phyloP scores from a whole-genome alignment of 2,113 vertebrate species.

The Dipodomys ordii region DNA sequence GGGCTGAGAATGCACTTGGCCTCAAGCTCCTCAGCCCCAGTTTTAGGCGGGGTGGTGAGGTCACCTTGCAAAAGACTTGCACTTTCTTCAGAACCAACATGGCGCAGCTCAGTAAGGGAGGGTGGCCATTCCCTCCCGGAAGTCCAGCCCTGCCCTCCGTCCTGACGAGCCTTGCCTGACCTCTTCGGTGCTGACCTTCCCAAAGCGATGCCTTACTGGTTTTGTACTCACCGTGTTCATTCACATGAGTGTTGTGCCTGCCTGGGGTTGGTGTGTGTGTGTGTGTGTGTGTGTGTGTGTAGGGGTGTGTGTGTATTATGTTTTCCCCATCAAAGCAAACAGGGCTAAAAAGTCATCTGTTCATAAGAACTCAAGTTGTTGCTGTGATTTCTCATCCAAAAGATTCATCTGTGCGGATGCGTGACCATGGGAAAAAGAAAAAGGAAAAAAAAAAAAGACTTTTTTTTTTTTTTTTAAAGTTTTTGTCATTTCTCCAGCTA shows the following conservation, averaged over 20 bases:
- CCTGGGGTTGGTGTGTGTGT: slow-evolving; percentile 74
- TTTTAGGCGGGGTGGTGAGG: slow-evolving; percentile 69
- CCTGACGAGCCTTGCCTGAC: slow-evolving; percentile 84
- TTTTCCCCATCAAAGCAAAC: slow-evolving; percentile 83
- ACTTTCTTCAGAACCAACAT: slow-evolving; percentile 72
- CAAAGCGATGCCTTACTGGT: slow-evolving; percentile 95
- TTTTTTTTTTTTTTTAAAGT: slow-evolving; percentile 71
- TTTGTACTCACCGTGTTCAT: slow-evolving; percentile 87
- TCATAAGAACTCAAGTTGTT: slow-evolving; percentile 79
- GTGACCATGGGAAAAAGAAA: slow-evolving; percentile 72
- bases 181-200: slow-evolving; percentile 92
- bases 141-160: slow-evolving; percentile 55
- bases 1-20: slow-evolving; percentile 64
- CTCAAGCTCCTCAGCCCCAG: slow-evolving; percentile 75
- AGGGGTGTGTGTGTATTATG: slow-evolving; percentile 61
- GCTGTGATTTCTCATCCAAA: slow-evolving; percentile 85
- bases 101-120: slow-evolving; percentile 14
- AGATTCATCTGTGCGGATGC: slow-evolving; percentile 78
- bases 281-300: slow-evolving; percentile 66
- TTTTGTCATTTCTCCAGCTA: slow-evolving; percentile 77
- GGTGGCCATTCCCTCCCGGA: slow-evolving; percentile 69
- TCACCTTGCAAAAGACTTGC: slow-evolving; percentile 82
- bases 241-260: slow-evolving; percentile 85
- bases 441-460: slow-evolving; percentile 11
- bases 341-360: slow-evolving; percentile 89